Percentiles rank a stretch among this genome's conserved stretches.
These are phyloP conservation scores for Tiaroga cobitis DNA, from an alignment of 2,797 vertebrate species.

Conservation along the genomic window DNA sequence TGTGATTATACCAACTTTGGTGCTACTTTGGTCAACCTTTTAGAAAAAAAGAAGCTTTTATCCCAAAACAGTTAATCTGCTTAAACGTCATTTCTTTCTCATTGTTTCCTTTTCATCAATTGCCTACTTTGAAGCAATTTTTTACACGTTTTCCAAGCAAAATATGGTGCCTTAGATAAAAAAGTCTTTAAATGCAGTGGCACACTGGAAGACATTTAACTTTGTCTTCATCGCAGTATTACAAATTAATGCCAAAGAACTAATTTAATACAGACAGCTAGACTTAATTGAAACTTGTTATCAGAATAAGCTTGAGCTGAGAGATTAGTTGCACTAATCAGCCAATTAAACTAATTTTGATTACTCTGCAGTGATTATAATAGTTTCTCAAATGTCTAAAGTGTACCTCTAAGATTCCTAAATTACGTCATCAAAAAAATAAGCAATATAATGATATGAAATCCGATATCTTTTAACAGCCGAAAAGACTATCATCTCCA, in stretches of 20 bases:
- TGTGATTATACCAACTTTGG: conserved; percentile 62
- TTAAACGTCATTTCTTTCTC: background rate
- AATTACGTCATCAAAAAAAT: background rate
- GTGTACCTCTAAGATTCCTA: background rate
- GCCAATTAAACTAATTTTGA: background rate
- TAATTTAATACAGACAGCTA: background rate
- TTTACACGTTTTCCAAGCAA: background rate
- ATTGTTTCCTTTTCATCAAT: background rate
- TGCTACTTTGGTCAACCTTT: conserved; percentile 40
- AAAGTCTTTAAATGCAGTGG: no score
- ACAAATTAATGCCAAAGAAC: background rate
- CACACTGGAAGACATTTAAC: no score
- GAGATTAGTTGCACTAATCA: background rate
- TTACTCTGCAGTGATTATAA: background rate
- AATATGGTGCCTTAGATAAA: background rate
- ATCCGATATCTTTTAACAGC: background rate
- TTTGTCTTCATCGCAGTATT: background rate
- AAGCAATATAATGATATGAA: background rate
- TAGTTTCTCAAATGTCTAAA: background rate
- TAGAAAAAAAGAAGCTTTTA: background rate
- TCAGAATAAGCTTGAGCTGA: background rate
- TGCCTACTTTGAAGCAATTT: background rate
- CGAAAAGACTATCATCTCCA: background rate
- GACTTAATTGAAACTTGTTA: background rate
- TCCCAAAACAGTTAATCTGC: background rate